These are phyloP conservation scores for Metellina segmentata DNA, from an alignment of 2,888 invertebrate genomes.

Conservation along the genomic window DNA sequence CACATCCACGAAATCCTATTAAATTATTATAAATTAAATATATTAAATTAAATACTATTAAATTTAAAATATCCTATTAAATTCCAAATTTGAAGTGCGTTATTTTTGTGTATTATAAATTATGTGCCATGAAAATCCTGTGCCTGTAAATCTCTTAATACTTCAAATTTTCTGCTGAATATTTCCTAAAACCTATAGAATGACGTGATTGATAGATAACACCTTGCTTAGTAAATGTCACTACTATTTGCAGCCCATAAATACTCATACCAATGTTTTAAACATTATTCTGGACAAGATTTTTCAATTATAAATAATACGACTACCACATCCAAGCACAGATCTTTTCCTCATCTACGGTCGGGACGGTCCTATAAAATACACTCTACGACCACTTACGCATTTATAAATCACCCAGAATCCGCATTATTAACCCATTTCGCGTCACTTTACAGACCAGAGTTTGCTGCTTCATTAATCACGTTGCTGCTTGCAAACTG, in stretches of 20 bases:
- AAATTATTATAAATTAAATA: too few relatives aligned
- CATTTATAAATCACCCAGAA: constrained; percentile 55
- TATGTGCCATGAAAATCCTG: too few relatives aligned
- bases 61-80: too few relatives aligned
- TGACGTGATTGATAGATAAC: too few relatives aligned
- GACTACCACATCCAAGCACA: not conserved
- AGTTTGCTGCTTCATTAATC: constrained; percentile 54
- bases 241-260: not conserved
- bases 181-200: too few relatives aligned
- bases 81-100: too few relatives aligned
- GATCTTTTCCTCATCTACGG: not conserved
- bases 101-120: too few relatives aligned
- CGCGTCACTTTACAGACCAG: constrained; percentile 49
- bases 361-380: constrained; percentile 3
- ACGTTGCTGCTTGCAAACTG: constrained; percentile 28
- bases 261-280: constrained; percentile 9
- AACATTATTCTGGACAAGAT: not conserved
- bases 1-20: not conserved
- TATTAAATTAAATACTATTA: too few relatives aligned
- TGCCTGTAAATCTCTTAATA: too few relatives aligned
- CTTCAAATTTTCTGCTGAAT: too few relatives aligned
- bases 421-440: constrained; percentile 61
- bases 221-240: too few relatives aligned
- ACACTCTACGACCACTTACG: constrained; percentile 1
- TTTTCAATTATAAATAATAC: constrained; percentile 22